Conservation (phyloP, 2,888 invertebrate species). For the Oegoconia quadripuncta region DNA sequence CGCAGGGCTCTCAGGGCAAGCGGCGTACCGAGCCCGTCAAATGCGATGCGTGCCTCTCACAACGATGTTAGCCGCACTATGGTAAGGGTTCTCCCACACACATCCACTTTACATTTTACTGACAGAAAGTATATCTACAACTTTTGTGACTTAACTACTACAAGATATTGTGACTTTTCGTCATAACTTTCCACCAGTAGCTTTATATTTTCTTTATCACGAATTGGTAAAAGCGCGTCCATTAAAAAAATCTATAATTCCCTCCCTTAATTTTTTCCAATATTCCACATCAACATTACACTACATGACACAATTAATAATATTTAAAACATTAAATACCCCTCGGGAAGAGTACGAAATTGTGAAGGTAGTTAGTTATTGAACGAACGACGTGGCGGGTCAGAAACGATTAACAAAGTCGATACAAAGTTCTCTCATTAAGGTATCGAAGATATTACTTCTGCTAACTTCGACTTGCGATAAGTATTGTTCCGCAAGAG, state of each 20-base stretch:
- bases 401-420: constrained; percentile 71
- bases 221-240: constrained; percentile 64
- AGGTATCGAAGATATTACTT: constrained; percentile 76
- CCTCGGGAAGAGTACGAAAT: constrained; percentile 22
- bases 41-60: constrained; percentile 79
- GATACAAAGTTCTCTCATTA: constrained; percentile 77
- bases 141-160: constrained; percentile 1
- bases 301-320: constrained; percentile 25
- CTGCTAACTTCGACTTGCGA: constrained; percentile 66
- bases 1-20: constrained; percentile 75
- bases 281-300: constrained; percentile 27
- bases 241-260: constrained; percentile 36
- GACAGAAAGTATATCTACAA: constrained; percentile 35
- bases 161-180: constrained; percentile 11
- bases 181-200: constrained; percentile 40
- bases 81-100: constrained; percentile 64
- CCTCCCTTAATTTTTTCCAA: constrained; percentile 45
- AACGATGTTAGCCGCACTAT: constrained; percentile 76
- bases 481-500: constrained; percentile 73
- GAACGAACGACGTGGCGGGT: constrained; percentile 42
- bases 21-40: constrained; percentile 74
- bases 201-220: constrained; percentile 28
- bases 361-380: constrained; percentile 25
- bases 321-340: constrained; percentile 22
- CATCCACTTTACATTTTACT: constrained; percentile 38